A percentile compares a stretch with the other conserved stretches of the same genome.
phyloP scores from a whole-genome alignment of 1,140 invertebrate species.

The Drosophila lini region DNA sequence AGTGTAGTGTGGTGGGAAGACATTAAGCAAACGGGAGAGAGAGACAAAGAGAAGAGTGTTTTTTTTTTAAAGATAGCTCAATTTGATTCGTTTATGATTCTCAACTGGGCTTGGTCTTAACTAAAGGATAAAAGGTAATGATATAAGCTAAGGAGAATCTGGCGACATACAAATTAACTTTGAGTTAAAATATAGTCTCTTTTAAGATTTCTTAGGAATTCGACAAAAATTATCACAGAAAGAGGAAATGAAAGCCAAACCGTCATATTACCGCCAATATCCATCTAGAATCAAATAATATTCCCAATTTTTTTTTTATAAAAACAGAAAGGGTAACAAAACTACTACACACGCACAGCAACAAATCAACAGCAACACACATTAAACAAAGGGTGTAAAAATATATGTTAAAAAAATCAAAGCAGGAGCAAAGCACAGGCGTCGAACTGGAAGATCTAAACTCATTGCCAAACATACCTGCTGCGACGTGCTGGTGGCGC shows the following conservation, averaged over 20 bases:
- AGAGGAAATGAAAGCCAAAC: no score
- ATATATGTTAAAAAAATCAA: conserved; percentile 24
- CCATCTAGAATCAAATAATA: no score
- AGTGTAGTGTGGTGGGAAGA: conserved; percentile 47
- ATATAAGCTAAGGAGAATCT: neutral
- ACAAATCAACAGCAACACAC: conserved; percentile 17
- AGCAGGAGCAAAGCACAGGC: conserved; percentile 20
- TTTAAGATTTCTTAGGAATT: neutral
- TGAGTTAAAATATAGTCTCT: no score
- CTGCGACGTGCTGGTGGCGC: conserved; percentile 83
- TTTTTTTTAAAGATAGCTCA: conserved; percentile 39
- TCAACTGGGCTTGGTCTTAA: neutral
- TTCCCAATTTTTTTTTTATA: no score
- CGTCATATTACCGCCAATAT: no score
- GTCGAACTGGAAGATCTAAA: neutral
- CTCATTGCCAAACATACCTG: conserved; percentile 68
- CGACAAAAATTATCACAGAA: no score
- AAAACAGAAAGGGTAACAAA: conserved; percentile 1
- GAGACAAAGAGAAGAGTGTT: conserved; percentile 44
- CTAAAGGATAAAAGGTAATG: neutral
- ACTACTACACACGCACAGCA: conserved; percentile 18
- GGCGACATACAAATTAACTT: neutral
- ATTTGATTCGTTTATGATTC: conserved; percentile 1
- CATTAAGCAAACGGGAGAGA: conserved; percentile 69
- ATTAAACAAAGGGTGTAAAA: neutral